Percentiles rank a stretch among this genome's conserved stretches.
Evolutionary conservation across 2,888 invertebrate genomes (phyloP).

Genomic region (Rhimphoctona megacephalus): DNA sequence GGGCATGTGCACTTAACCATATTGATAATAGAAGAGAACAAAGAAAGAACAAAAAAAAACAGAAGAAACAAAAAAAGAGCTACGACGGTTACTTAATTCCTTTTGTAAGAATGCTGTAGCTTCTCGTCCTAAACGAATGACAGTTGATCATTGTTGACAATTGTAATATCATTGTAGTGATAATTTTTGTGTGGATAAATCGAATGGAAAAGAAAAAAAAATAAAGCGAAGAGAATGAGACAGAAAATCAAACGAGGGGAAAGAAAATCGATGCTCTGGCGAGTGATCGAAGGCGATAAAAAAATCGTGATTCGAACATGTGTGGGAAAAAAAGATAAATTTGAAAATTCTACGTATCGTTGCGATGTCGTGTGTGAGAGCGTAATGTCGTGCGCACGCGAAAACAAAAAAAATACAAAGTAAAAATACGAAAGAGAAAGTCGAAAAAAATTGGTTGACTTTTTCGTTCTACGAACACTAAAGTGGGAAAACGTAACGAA

Average conservation of each 20-base stretch:
- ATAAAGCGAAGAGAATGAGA: not conserved
- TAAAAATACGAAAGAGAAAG: not conserved
- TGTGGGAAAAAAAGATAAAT: slow-evolving; percentile 39
- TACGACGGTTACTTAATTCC: slow-evolving; percentile 58
- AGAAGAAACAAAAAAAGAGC: slow-evolving; percentile 41
- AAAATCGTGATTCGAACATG: not conserved
- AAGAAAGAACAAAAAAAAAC: not conserved
- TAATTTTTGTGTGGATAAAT: slow-evolving; percentile 18
- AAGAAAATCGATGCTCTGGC: slow-evolving; percentile 45
- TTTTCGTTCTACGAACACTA: slow-evolving; percentile 7
- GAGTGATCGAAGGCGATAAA: slow-evolving; percentile 57
- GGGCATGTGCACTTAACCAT: slow-evolving; percentile 64
- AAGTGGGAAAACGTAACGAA: slow-evolving; percentile 22
- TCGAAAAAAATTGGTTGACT: slow-evolving; percentile 1
- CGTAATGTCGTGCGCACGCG: slow-evolving; percentile 5
- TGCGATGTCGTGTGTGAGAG: slow-evolving; percentile 33
- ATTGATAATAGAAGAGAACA: slow-evolving; percentile 10
- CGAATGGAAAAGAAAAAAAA: not conserved
- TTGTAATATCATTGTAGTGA: slow-evolving; percentile 48
- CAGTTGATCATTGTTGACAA: slow-evolving; percentile 45
- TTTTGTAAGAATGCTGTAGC: slow-evolving; percentile 57
- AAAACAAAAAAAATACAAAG: not conserved
- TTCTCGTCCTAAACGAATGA: slow-evolving; percentile 44
- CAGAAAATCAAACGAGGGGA: not conserved
- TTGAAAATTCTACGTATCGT: slow-evolving; percentile 73